Percentiles rank a stretch among this genome's conserved stretches.
Evolutionary conservation across 92 coral and sea anemone genomes (phyloP).

Genomic region (Bergia puertoricense): DNA sequence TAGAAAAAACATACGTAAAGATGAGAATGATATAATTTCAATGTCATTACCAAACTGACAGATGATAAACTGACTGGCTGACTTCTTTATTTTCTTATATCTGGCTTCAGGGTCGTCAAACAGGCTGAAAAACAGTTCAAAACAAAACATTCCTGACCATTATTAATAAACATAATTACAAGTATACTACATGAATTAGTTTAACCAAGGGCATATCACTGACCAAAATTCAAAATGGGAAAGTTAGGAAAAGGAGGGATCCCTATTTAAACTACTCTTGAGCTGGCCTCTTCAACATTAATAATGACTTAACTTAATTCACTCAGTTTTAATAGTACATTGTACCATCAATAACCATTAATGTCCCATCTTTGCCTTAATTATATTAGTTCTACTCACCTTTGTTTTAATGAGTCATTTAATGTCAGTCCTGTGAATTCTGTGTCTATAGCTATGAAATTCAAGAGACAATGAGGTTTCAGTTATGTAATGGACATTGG

Average conservation of each 20-base stretch:
- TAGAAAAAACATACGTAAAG: no score
- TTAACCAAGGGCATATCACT: no score
- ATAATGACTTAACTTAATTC: no score
- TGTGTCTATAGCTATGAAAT: conserved; percentile 80
- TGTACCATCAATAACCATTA: neutral
- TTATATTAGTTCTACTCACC: conserved; percentile 39
- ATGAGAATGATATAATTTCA: no score
- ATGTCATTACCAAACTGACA: conserved; percentile 86
- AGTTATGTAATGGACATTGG: neutral
- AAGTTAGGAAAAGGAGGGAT: no score
- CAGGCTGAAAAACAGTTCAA: conserved; percentile 46
- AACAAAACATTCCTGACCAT: neutral
- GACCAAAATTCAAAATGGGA: no score
- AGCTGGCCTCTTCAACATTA: no score
- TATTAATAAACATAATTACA: no score
- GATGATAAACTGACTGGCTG: conserved; percentile 82
- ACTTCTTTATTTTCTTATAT: conserved; percentile 85
- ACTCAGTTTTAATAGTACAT: neutral
- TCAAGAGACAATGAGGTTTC: neutral
- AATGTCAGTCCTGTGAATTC: conserved; percentile 91
- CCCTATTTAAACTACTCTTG: no score
- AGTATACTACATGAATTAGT: no score
- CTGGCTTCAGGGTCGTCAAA: conserved; percentile 90
- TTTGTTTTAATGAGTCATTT: conserved; percentile 67
- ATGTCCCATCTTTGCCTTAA: neutral